Base-by-base conservation (phyloP, 2,888 invertebrate species). In the Octodonta nipae region DNA sequence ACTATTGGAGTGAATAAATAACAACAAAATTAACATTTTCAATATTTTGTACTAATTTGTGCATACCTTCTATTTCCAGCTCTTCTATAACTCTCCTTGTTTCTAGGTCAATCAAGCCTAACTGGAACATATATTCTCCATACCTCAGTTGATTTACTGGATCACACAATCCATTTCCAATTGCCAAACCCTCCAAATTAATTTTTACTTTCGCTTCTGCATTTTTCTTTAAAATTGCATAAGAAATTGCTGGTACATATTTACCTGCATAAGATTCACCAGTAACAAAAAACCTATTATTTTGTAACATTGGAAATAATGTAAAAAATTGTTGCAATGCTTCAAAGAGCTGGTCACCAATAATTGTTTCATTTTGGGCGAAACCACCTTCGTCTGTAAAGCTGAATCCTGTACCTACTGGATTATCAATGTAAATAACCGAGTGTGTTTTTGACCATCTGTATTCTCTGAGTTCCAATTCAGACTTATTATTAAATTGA, bases 341-440 rank as follows among this genome's bases (percentile, higher is more conserved):
- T 33, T 71, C 68, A 50, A 84, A 79, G 2, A 91, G 56, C 52
- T 89, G 78, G 30, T 73, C 68, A 0, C 80, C 87, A 1, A 89
- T 82, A 52, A 79, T 75, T 1, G 69, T 71, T 58, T 89, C 77
- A 54, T 83, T 78, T 2, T 62, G 71, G 4, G 82, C 81, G 57
- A 81, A 88, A 0, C 89, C 88, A 10, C 4, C 22, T 3, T 22
- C n/a, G n/a, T n/a, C 11, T 0, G 89, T 86, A 50, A 85, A 89
- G 59, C 88, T 89, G 55, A 79, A 91, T 0, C 91, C 91, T 2
- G 87, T 81, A 2, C 88, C 87, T 1, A 85, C 89, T 0, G 91
- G 91, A 57, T 87, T 89, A 54, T 91, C 91, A 33, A 91, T 79
- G 54, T 83, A 91, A 28, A 91, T 67, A 24, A 91, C 58, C 49